Base-by-base conservation (phyloP, 2,888 invertebrate species). In the Carcina quercana region DNA sequence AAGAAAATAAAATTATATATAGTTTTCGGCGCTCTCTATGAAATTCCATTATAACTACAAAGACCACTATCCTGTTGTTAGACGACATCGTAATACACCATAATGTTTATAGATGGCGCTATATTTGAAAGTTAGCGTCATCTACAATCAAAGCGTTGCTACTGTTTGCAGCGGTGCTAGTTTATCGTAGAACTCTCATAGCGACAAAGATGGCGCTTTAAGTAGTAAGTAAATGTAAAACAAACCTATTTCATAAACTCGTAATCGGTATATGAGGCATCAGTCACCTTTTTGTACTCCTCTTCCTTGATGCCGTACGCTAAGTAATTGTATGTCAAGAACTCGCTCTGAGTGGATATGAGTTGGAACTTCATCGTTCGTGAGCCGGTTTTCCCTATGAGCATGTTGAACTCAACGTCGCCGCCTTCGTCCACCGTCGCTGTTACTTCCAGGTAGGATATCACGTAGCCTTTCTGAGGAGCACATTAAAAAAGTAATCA, bases 271-370 rank as follows among this genome's bases (percentile, higher is more conserved):
- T 11, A 11, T 10, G 24, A 24, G 10, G 11, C 24, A 11, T 6
- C 24, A 13, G 50, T 75, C 67, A 82, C 82, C 80, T 83, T 82
- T 67, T 65, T 65, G 40, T 78, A 83, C 28, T 80, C 67, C 11
- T 70, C 71, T 20, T 78, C 82, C 30, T 53, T 49, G 28, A 83
- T 74, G 6, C 82, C 82, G 36, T 78, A 80, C 0, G 70, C 59
- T 31, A 73, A 35, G 49, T 76, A 83, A 20, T 60, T 60, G 59
- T 67, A 83, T 0, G 65, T 44, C 5, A 83, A 54, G 56, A 79
- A 83, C 47, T 83, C 82, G 1, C 65, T 65, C 13, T 69, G 58
- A 47, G 80, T 83, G 42, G 82, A 74, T 11, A 72, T 56, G 42
- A 82, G 60, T 28, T 75, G 79, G 58, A 83, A 82, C 20, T 65